These are phyloP conservation scores for Cassiopea xamachana DNA, from an alignment of 30 jellyfish, hydroid and myxozoan genomes.

Conservation along the genomic window DNA sequence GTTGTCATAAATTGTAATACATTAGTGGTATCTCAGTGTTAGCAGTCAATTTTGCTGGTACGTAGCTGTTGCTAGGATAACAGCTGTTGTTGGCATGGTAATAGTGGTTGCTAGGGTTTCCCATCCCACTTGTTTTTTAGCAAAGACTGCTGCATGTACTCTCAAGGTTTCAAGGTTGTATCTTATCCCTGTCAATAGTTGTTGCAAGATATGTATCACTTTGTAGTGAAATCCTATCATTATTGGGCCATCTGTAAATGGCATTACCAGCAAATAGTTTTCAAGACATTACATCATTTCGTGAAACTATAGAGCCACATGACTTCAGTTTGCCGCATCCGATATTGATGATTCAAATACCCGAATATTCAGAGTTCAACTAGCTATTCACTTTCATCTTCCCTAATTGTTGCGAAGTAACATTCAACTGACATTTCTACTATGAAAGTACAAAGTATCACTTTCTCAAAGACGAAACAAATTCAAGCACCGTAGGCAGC, in stretches of 20 bases:
- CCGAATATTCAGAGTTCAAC: background rate
- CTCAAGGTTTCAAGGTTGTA: constrained; percentile 1
- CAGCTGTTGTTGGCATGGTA: constrained; percentile 15
- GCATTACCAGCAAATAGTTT: constrained; percentile 12
- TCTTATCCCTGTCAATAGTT: background rate
- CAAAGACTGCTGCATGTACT: background rate
- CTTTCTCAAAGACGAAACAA: too few relatives aligned
- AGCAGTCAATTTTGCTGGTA: background rate
- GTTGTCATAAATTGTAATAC: background rate
- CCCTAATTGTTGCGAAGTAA: background rate
- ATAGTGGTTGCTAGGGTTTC: constrained; percentile 5
- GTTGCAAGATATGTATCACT: background rate
- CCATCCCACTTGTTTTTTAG: background rate
- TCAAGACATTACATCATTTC: background rate
- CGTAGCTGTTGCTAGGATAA: constrained; percentile 14
- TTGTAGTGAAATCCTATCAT: background rate
- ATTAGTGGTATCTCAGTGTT: background rate
- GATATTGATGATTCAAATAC: constrained; percentile 2
- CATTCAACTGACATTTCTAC: background rate
- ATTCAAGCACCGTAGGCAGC: too few relatives aligned
- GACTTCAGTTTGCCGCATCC: constrained; percentile 3
- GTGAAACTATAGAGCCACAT: background rate
- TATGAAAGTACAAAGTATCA: too few relatives aligned
- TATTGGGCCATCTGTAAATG: constrained; percentile 14
- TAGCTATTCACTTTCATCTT: constrained; percentile 1